Conservation (phyloP, 2,888 invertebrate genomes). For the Microdon myrmicae region DNA sequence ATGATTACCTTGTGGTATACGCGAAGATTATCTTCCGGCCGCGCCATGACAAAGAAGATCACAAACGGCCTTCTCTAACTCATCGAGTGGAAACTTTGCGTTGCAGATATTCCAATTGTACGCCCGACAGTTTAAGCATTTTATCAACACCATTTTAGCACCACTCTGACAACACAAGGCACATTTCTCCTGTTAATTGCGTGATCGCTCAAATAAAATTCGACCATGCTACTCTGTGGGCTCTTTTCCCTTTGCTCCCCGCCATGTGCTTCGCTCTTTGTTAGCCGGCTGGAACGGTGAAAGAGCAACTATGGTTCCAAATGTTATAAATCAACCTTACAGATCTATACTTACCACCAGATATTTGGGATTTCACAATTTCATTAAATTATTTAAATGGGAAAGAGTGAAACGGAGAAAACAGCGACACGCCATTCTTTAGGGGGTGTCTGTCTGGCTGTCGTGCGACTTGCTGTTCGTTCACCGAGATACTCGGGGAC, state of each 20-base stretch:
- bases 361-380: slow-evolving; percentile 33
- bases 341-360: no score
- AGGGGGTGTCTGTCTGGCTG: slow-evolving; percentile 13
- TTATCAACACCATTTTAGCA: slow-evolving; percentile 2
- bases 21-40: no score
- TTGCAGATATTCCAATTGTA: no score
- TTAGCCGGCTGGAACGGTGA: slow-evolving; percentile 10
- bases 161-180: slow-evolving; percentile 32
- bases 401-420: not conserved
- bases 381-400: slow-evolving; percentile 11
- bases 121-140: no score
- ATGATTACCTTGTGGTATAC: no score
- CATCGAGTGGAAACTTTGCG: no score
- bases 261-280: no score
- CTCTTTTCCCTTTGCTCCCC: slow-evolving; percentile 41
- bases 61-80: no score
- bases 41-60: no score
- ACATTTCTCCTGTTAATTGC: slow-evolving; percentile 44
- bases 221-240: slow-evolving; percentile 39
- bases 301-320: slow-evolving; percentile 31
- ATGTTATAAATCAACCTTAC: slow-evolving; percentile 48
- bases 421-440: slow-evolving; percentile 24
- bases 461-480: slow-evolving; percentile 16
- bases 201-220: slow-evolving; percentile 32
- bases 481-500: slow-evolving; percentile 12